phyloP scores from a whole-genome alignment of 2,888 invertebrate species.

The Drosophila buzzatii region DNA sequence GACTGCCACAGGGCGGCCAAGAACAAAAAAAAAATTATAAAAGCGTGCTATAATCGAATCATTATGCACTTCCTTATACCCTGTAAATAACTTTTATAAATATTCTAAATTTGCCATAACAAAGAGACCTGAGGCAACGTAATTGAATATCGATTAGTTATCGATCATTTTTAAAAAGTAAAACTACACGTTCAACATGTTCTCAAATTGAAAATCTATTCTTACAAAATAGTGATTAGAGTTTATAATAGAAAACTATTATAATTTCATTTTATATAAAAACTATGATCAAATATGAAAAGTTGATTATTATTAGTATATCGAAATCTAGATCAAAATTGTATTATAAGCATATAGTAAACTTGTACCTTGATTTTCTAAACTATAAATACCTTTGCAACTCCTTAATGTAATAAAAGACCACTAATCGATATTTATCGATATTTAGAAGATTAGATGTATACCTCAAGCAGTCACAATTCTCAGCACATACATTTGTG shows the following conservation, averaged over 20 bases:
- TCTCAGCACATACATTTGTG: neutral
- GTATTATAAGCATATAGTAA: too few relatives aligned
- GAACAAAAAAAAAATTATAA: constrained; percentile 4
- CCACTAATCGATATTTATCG: neutral
- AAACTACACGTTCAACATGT: too few relatives aligned
- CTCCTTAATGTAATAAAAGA: neutral
- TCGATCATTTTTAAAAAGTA: neutral
- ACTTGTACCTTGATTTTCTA: too few relatives aligned
- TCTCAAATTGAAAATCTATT: too few relatives aligned
- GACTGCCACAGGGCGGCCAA: constrained; percentile 58
- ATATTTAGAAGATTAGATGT: neutral
- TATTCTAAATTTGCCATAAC: too few relatives aligned
- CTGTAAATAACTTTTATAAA: neutral
- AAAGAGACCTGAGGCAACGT: neutral
- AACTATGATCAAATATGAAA: too few relatives aligned
- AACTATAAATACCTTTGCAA: too few relatives aligned
- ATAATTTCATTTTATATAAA: too few relatives aligned
- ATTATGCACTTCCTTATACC: neutral
- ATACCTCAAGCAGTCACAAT: neutral
- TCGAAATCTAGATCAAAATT: too few relatives aligned
- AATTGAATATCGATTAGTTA: neutral
- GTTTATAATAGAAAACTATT: too few relatives aligned
- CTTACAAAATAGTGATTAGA: too few relatives aligned
- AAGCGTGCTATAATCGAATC: neutral
- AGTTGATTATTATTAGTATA: too few relatives aligned